Evolutionary conservation across 2,797 vertebrate genomes (phyloP).

Genomic region (Squalus acanthias): DNA sequence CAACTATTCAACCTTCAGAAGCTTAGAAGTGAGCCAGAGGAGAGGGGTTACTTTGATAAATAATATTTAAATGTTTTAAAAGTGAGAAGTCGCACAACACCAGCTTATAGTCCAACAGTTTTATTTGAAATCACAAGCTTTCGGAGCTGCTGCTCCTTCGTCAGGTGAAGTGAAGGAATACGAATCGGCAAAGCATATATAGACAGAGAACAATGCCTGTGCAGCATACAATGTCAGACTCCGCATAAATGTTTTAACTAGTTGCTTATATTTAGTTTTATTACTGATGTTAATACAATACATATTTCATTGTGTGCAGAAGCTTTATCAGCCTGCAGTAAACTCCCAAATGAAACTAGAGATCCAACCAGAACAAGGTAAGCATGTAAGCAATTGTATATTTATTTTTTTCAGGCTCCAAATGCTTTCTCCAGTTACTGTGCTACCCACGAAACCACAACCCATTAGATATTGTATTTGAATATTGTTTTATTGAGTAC

Average conservation of each 20-base stretch:
- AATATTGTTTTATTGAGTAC: neutral
- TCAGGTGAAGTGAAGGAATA: too few relatives aligned
- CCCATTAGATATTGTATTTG: neutral
- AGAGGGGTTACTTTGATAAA: neutral
- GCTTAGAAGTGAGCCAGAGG: neutral
- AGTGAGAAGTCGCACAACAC: too few relatives aligned
- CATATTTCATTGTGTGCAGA: constrained; percentile 55
- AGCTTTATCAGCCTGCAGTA: constrained; percentile 60
- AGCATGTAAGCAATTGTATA: constrained; percentile 38
- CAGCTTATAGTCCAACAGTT: too few relatives aligned
- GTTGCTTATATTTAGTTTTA: constrained; percentile 21
- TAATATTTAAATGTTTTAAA: neutral
- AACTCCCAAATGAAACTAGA: constrained; percentile 55
- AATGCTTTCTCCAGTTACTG: neutral
- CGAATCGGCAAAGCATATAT: too few relatives aligned
- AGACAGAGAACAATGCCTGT: too few relatives aligned
- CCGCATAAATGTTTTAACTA: neutral
- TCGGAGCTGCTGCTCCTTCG: too few relatives aligned
- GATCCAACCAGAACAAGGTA: constrained; percentile 66
- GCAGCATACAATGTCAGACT: too few relatives aligned
- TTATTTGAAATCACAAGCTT: too few relatives aligned
- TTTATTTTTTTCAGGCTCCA: neutral
- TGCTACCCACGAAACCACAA: neutral
- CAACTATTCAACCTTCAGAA: neutral
- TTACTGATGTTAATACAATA: neutral